A percentile compares a stretch with the other conserved stretches of the same genome.
Conservation (phyloP, 1,140 invertebrate species). For the Bombus breviceps region DNA sequence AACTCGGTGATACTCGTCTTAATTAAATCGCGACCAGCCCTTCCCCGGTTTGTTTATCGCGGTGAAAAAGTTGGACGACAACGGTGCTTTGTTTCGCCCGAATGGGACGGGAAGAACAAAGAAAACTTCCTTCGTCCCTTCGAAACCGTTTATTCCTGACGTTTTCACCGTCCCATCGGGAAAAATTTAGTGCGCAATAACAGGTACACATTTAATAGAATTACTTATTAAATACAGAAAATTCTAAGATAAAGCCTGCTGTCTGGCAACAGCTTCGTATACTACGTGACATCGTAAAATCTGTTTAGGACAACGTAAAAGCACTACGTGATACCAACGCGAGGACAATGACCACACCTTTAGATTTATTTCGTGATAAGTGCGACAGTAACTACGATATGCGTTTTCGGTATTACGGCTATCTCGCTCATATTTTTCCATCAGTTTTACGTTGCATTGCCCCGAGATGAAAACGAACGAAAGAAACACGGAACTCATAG, state of each 20-base stretch:
- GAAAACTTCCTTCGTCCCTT: constrained; percentile 2
- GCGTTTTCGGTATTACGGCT: too few relatives aligned
- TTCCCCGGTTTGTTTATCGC: background rate
- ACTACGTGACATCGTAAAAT: constrained; percentile 42
- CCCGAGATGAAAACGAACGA: background rate
- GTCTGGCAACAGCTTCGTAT: background rate
- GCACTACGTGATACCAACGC: constrained; percentile 4
- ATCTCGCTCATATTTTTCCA: background rate
- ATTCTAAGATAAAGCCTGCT: background rate
- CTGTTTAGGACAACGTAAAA: constrained; percentile 59
- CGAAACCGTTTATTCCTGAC: constrained; percentile 35
- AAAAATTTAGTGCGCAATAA: constrained; percentile 16
- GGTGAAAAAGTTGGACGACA: background rate
- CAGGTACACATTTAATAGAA: background rate
- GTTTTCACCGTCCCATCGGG: background rate
- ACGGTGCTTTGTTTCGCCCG: background rate
- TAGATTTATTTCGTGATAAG: constrained; percentile 39
- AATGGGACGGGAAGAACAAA: background rate
- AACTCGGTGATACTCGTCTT: background rate
- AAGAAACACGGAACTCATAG: too few relatives aligned
- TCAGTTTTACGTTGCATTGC: background rate
- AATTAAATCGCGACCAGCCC: background rate
- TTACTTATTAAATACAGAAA: constrained; percentile 56
- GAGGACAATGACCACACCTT: constrained; percentile 39
- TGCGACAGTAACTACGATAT: background rate